These are phyloP conservation scores for Sphenopsis melanotis DNA, from an alignment of 2,797 vertebrate genomes.

Conservation along the genomic window DNA sequence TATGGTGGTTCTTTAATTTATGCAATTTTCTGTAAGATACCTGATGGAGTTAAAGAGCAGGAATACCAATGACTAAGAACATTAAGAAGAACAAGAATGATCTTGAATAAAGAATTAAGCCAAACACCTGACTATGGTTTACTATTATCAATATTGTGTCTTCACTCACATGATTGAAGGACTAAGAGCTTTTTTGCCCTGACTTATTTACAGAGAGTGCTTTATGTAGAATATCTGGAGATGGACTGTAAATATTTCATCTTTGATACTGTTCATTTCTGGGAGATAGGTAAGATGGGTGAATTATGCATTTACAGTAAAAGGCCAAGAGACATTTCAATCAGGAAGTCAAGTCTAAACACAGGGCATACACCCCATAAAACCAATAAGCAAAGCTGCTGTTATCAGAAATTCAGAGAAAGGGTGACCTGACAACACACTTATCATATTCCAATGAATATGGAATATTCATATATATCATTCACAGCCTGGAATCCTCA, in stretches of 20 bases:
- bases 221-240: not conserved
- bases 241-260: not conserved
- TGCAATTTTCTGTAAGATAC: not conserved
- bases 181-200: not conserved
- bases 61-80: not conserved
- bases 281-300: not conserved
- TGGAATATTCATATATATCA: no score
- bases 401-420: not conserved
- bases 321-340: not conserved
- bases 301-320: not conserved
- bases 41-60: not conserved
- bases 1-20: not conserved
- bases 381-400: not conserved
- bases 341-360: not conserved
- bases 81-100: not conserved
- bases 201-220: not conserved
- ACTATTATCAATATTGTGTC: not conserved
- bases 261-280: not conserved
- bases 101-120: not conserved
- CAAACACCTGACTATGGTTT: not conserved
- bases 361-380: not conserved
- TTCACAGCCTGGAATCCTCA: not conserved
- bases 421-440: not conserved
- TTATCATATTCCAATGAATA: not conserved
- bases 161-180: not conserved